Evolutionary conservation across 2,113 vertebrate species (phyloP).

Genomic region (Daboia siamensis): DNA sequence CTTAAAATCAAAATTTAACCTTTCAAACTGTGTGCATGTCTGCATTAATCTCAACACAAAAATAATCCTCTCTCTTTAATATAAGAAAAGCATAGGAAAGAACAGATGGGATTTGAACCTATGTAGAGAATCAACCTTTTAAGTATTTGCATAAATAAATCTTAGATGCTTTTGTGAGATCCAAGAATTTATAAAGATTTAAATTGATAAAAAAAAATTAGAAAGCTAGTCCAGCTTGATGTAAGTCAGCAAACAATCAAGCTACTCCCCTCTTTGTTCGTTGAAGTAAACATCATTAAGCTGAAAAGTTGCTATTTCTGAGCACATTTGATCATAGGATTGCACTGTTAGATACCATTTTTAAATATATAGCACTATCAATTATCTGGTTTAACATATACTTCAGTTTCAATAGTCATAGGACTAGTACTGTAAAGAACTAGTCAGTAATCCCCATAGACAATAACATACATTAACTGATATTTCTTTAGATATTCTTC

Average conservation of each 20-base stretch:
- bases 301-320: neutral
- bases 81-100: constrained; percentile 47
- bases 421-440: neutral
- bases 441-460: neutral
- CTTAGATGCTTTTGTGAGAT: neutral
- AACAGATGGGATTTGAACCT: constrained; percentile 65
- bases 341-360: neutral
- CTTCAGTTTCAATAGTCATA: neutral
- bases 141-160: constrained; percentile 42
- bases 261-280: neutral
- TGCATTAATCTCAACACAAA: constrained; percentile 70
- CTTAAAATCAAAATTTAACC: constrained; percentile 53
- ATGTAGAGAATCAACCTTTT: constrained; percentile 49
- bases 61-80: constrained; percentile 51
- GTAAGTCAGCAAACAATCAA: neutral
- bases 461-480: neutral
- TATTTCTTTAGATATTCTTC: neutral
- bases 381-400: neutral
- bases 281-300: neutral
- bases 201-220: neutral
- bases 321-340: neutral
- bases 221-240: neutral
- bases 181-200: neutral
- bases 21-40: constrained; percentile 62
- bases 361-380: neutral